Evolutionary conservation across 2,888 invertebrate genomes (phyloP).

Genomic region (Cephus sareptanus): DNA sequence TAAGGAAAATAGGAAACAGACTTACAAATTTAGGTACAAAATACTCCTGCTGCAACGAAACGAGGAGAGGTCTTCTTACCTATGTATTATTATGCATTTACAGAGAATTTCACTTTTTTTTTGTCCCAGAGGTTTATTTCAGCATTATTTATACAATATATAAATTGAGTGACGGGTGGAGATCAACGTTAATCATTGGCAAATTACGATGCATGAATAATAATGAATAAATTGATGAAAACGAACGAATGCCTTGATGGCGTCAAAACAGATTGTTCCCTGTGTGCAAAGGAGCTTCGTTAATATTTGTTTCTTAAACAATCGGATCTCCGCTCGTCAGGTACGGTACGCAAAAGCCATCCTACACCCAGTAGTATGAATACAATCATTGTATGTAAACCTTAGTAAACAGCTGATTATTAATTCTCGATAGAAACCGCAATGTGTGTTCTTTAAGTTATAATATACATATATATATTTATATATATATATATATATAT

Average conservation of each 20-base stretch:
- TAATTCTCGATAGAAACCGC: constrained; percentile 42
- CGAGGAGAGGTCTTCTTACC: constrained; percentile 1
- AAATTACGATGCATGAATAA: not conserved
- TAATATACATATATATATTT: constrained; percentile 36
- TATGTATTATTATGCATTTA: not conserved
- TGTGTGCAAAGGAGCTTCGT: not conserved
- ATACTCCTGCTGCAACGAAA: constrained; percentile 4
- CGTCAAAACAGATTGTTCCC: not conserved
- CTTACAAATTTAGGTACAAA: constrained; percentile 12
- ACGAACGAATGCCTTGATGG: not conserved
- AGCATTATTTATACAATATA: constrained; percentile 62
- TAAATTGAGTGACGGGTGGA: constrained; percentile 58
- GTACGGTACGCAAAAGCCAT: constrained; percentile 56
- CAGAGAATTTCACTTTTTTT: not conserved
- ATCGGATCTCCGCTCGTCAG: constrained; percentile 53
- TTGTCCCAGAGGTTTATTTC: constrained; percentile 55
- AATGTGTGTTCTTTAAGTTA: constrained; percentile 35
- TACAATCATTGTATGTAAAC: constrained; percentile 49
- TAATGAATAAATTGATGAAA: not conserved
- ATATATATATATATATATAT: constrained; percentile 28
- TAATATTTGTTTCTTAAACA: not conserved
- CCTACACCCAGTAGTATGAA: constrained; percentile 60
- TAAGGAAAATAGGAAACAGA: constrained; percentile 4
- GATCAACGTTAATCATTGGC: constrained; percentile 34
- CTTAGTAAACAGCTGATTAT: constrained; percentile 50